Conservation (phyloP, 2,113 vertebrate species). For the Centrocercus urophasianus region DNA sequence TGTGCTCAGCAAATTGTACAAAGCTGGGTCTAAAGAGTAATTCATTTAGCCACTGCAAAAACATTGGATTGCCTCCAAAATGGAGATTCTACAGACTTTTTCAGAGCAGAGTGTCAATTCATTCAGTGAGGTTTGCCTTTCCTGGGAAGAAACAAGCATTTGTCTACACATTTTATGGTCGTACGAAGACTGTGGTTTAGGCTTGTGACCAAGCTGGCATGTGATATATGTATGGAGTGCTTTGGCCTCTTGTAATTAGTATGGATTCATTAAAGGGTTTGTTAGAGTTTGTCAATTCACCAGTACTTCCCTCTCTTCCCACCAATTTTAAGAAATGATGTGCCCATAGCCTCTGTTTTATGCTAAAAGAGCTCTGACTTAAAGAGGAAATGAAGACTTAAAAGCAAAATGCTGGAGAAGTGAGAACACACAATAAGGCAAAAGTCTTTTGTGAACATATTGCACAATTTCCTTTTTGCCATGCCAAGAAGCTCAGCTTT, state of each 20-base stretch:
- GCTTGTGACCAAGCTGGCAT: not conserved
- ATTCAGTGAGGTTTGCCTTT: conserved; percentile 36
- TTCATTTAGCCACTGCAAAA: conserved; percentile 58
- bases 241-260: not conserved
- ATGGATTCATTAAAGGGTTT: not conserved
- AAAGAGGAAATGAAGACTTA: not conserved
- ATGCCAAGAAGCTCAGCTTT: not conserved
- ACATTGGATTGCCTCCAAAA: conserved; percentile 64
- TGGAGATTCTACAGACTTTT: conserved; percentile 35
- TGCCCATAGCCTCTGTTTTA: not conserved
- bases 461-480: not conserved
- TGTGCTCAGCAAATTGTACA: conserved; percentile 44
- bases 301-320: not conserved
- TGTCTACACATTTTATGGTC: conserved; percentile 32
- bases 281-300: not conserved
- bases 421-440: not conserved
- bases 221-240: accelerated
- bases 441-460: not conserved
- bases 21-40: conserved; percentile 47
- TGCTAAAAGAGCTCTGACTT: not conserved
- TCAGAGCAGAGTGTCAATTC: conserved; percentile 26
- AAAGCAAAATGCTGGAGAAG: not conserved
- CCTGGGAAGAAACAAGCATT: conserved; percentile 49
- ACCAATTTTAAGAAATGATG: not conserved
- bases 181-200: not conserved